Conservation (phyloP, 2,113 vertebrate genomes). For the Struthidea cinerea region DNA sequence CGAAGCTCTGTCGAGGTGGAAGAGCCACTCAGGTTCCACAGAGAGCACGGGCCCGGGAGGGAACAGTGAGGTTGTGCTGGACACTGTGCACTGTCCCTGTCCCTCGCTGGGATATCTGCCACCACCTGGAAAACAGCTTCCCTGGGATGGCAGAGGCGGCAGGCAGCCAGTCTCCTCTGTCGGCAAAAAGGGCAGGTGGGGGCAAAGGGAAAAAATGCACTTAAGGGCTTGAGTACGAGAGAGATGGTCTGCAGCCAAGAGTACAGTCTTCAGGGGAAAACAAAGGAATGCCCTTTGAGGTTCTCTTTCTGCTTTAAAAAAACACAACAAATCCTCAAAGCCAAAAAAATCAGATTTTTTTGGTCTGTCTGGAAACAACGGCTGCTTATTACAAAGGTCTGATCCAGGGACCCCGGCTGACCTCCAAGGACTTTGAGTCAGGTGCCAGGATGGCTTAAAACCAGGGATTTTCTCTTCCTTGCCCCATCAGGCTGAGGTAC, state of each 20-base stretch:
- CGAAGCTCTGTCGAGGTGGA: background rate
- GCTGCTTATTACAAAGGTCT: background rate
- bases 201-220: background rate
- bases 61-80: background rate
- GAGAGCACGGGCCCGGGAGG: background rate
- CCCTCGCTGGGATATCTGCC: constrained; percentile 1
- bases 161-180: constrained; percentile 51
- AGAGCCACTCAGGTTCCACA: background rate
- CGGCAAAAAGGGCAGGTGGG: background rate
- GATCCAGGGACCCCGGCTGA: background rate
- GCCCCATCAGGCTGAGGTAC: background rate
- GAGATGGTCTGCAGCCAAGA: constrained; percentile 29
- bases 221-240: background rate
- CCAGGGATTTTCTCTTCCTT: background rate
- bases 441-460: constrained; percentile 28
- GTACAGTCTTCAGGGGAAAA: constrained; percentile 8
- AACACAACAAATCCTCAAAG: constrained; percentile 13
- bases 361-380: constrained; percentile 38
- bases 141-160: constrained; percentile 53
- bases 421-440: constrained; percentile 27
- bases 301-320: constrained; percentile 11
- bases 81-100: constrained; percentile 33
- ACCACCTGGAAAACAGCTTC: constrained; percentile 13
- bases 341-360: constrained; percentile 37
- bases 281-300: constrained; percentile 12